Base-by-base conservation (phyloP, 1,140 invertebrate species). In the Phocides pigmalion region DNA sequence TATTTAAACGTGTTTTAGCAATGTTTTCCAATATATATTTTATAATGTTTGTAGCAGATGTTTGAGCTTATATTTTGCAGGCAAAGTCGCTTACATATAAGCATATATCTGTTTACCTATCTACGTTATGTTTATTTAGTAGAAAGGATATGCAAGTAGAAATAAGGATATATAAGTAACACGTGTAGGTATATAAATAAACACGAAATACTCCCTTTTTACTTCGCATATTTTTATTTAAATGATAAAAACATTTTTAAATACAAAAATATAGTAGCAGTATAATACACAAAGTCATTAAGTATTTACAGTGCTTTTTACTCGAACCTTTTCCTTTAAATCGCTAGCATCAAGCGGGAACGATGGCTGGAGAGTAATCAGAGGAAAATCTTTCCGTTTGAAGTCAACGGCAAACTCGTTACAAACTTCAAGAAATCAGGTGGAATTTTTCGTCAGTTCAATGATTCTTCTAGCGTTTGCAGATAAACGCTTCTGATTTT, bases 361-460 rank as follows among this genome's bases (percentile, higher is more conserved):
- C 49, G 49, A 51, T 35, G 35, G 32, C 28, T 19, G n/a, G 15
- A 53, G 35, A 53, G 35, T 53, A 53, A 53, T 53, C 50, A 53
- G 32, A 53, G 16, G 11, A 22, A 12, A 39, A 12, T 17, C 32
- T n/a, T n/a, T 39, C 50, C 50, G 50, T 4, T 28, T 53, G 28
- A 53, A 53, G 50, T 37, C 50, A 53, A 12, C 17, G 28, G 9
- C 32, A 37, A 53, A 53, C 50, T 53, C 50, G 50, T 53, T 53
- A 53, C 35, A 16, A 53, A 8, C 16, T 35, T 4, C 28, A 28
- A 51, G 49, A 16, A 35, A 53, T 53, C 50, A 39, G 50, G 16
- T 22, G 17, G 17, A 53, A 16, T 37, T 53, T 53, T 32, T 32
- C n/a, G 15, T 35, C 32, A 28, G 8, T 49, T 49, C 46, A 49